Percentiles rank a stretch among this genome's conserved stretches.
Evolutionary conservation across 2,113 vertebrate genomes (phyloP).

Genomic region (Cardinalis cardinalis): DNA sequence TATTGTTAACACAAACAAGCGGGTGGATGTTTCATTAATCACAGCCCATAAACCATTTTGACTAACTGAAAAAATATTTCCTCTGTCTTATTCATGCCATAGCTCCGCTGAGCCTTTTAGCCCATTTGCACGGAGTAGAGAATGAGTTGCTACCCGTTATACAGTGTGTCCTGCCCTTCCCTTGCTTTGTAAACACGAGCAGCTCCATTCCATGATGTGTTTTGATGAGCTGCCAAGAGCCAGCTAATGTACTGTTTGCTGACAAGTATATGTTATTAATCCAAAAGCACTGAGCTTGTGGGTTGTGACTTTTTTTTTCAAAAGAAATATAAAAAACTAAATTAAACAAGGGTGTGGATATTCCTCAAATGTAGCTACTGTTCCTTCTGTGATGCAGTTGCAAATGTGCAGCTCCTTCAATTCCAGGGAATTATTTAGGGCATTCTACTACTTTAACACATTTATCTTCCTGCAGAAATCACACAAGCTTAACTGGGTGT

Average conservation of each 20-base stretch:
- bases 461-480: background rate
- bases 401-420: background rate
- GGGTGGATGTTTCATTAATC: slow-evolving; percentile 48
- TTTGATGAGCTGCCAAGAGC: slow-evolving; percentile 73
- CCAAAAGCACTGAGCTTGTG: slow-evolving; percentile 55
- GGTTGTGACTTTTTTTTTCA: slow-evolving; percentile 10
- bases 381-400: slow-evolving; percentile 9
- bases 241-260: slow-evolving; percentile 78
- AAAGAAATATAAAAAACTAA: slow-evolving; percentile 49
- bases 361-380: slow-evolving; percentile 58
- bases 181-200: slow-evolving; percentile 63
- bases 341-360: slow-evolving; percentile 67
- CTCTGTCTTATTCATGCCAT: slow-evolving; percentile 7
- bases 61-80: slow-evolving; percentile 53
- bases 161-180: slow-evolving; percentile 59
- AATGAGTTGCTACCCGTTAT: slow-evolving; percentile 58
- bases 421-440: background rate
- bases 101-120: slow-evolving; percentile 14
- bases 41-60: slow-evolving; percentile 38
- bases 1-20: background rate
- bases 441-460: background rate
- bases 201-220: slow-evolving; percentile 69
- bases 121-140: background rate
- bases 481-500: background rate
- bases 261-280: slow-evolving; percentile 72